A percentile compares a stretch with the other conserved stretches of the same genome.
These are phyloP conservation scores for Ctenicera cuprea DNA, from an alignment of 2,888 invertebrate species.

Conservation along the genomic window DNA sequence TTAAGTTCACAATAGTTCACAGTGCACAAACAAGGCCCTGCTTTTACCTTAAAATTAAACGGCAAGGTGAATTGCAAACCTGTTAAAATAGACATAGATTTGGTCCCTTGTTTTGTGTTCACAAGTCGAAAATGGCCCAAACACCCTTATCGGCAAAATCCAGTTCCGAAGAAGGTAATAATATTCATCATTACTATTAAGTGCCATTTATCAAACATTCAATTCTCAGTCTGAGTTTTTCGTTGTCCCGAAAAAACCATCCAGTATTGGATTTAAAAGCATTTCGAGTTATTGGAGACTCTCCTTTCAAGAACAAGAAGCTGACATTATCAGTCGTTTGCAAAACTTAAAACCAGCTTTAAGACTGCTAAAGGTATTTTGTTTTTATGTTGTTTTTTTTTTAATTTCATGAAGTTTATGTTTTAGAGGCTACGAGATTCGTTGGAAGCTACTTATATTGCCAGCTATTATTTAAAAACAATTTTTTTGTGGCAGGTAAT, in stretches of 20 bases:
- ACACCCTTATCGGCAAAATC: constrained; percentile 57
- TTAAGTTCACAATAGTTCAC: constrained; percentile 65
- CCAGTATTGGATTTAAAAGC: not conserved
- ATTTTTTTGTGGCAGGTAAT: constrained; percentile 69
- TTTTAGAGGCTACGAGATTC: constrained; percentile 71
- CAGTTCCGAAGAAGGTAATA: constrained; percentile 37
- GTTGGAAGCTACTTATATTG: constrained; percentile 61
- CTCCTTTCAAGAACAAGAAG: constrained; percentile 71
- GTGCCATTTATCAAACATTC: not conserved
- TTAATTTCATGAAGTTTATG: not conserved
- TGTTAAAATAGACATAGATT: constrained; percentile 73
- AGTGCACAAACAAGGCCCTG: constrained; percentile 74
- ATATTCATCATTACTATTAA: too few species aligned
- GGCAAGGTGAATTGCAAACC: constrained; percentile 53
- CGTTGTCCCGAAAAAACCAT: constrained; percentile 65
- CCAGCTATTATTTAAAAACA: constrained; percentile 74
- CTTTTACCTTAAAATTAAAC: constrained; percentile 74
- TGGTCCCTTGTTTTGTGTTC: constrained; percentile 67
- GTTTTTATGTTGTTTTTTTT: not conserved
- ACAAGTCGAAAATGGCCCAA: constrained; percentile 63
- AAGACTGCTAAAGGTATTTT: constrained; percentile 66
- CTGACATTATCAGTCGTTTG: constrained; percentile 62
- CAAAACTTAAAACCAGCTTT: constrained; percentile 66
- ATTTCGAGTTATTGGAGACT: constrained; percentile 66
- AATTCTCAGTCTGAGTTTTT: constrained; percentile 60